Percentiles rank a stretch among this genome's conserved stretches.
phyloP scores from a whole-genome alignment of 1,140 invertebrate species.

The Achroia grisella region DNA sequence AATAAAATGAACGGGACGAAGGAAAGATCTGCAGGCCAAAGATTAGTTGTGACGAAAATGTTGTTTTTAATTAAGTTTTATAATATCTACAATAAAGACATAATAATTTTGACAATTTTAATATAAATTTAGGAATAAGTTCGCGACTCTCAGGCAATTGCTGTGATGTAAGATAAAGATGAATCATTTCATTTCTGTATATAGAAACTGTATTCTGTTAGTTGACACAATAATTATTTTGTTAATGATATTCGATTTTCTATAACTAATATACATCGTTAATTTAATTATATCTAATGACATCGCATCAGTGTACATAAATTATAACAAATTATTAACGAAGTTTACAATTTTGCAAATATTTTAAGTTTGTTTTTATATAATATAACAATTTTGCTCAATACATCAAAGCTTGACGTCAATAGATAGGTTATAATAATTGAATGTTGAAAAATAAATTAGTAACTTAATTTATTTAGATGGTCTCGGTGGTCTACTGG shows the following conservation, averaged over 20 bases:
- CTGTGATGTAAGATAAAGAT: conserved; percentile 64
- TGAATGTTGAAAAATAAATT: too few relatives aligned
- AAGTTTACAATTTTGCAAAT: too few relatives aligned
- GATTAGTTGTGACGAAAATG: conserved; percentile 49
- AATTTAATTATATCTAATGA: too few relatives aligned
- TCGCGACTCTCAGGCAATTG: conserved; percentile 58
- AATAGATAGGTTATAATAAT: too few relatives aligned
- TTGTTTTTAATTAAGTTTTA: conserved; percentile 30
- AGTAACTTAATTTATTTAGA: too few relatives aligned
- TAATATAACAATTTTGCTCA: too few relatives aligned
- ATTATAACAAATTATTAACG: too few relatives aligned
- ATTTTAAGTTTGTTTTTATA: too few relatives aligned
- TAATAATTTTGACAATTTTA: conserved; percentile 44
- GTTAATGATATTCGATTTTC: neutral
- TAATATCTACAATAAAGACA: conserved; percentile 7
- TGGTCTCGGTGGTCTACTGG: too few relatives aligned
- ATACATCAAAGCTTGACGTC: too few relatives aligned
- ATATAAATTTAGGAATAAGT: conserved; percentile 46
- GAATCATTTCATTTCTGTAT: conserved; percentile 39
- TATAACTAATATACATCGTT: too few relatives aligned
- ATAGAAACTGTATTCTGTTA: conserved; percentile 17
- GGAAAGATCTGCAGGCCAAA: conserved; percentile 67
- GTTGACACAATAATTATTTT: conserved; percentile 1
- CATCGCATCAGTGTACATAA: too few relatives aligned
- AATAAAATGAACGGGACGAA: conserved; percentile 42